Base-by-base conservation (phyloP, 2,797 vertebrate species). In the Varecia variegata region DNA sequence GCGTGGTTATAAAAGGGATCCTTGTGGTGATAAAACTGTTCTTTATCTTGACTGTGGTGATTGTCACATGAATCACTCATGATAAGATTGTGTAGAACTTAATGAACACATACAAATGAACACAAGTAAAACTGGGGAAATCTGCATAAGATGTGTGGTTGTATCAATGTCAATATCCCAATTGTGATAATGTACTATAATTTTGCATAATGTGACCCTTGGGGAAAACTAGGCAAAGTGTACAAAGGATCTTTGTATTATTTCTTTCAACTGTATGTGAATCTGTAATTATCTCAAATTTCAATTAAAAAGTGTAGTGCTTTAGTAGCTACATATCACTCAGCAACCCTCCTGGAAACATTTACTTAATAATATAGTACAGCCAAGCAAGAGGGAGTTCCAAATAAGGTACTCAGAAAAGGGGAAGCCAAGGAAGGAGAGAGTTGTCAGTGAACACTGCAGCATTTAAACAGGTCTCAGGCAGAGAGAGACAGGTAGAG, bases 201-300 rank as follows among this genome's bases (percentile, higher is more conserved):
- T 81, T 68, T 93, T 87, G 21, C 38, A 25, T 91, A 76, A 60
- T 93, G 43, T 35, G 68, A 92, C 30, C 50, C 80, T 87, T 93
- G 65, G 50, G 52, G 45, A 38, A 58, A 94, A 82, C 43, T 50
- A 32, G 68, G 58, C 35, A 71, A 68, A 85, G n/a, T 56, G 14
- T 35, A 25, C 20, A 88, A 43, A 43, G 50, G 40, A 65, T 62
- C 23, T 89, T 80, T 93, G 25, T 88, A 23, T 88, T 73, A 25
- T 47, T 85, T 92, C 89, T 89, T 85, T 60, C 1, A 73, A 60
- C 23, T 77, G 7, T 83, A 30, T 89, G 52, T 54, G 71, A 89
- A 79, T 83, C 77, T 81, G 14, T 92, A 76, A 60, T 81, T 71
- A 88, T 81, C 27, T 95, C 21, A 77, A 56, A 62, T 81, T 96